Base-by-base conservation (phyloP, 2,888 invertebrate species). In the Cryptocephalus primarius region DNA sequence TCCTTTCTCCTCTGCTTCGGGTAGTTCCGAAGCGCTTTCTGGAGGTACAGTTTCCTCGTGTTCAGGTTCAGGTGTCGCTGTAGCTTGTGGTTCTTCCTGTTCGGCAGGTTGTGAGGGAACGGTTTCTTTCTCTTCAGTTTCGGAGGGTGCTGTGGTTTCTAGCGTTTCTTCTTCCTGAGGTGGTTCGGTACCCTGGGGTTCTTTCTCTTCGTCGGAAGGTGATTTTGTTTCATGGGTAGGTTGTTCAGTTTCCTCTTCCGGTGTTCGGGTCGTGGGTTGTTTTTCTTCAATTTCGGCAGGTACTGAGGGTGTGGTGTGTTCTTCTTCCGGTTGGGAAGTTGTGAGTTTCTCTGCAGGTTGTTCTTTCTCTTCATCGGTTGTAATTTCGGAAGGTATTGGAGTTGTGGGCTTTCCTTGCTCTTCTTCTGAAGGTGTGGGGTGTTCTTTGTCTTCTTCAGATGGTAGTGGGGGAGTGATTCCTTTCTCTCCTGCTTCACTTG, bases 291-390 rank as follows among this genome's bases (percentile, higher is more conserved):
- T 12, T 41, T 41, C 13, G 11, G 13, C 41, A 14, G 41, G 8
- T 36, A 9, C 42, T 12, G 44, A 39, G 43, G 42, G 38, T 22
- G 43, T 44, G 11, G 43, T 32, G 14, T 40, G 32, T n/a, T 43
- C n/a, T 12, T 44, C 47, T 31, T 49, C 48, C 8, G 38, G 33
- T 9, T n/a, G n/a, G 4, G 36, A 39, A 14, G 42, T 39, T 9
- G 42, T 38, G 6, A 47, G 41, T 40, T 45, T 44, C 39, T 57
- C 54, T 42, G 73, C 68, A 69, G 73, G 70, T 59, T 75, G 74
- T 57, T 72, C 75, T 44, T 43, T 36, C 1, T 22, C 22, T 22
- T 22, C 22, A 22, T 22, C 22, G 22, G 22, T 2, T 6, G 22
- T 22, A 22, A 22, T 22, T 22, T 22, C 22, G 6, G 22, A 6